A percentile compares a stretch with the other conserved stretches of the same genome.
phyloP scores from a whole-genome alignment of 2,888 invertebrate genomes.

The Clostera curtula region DNA sequence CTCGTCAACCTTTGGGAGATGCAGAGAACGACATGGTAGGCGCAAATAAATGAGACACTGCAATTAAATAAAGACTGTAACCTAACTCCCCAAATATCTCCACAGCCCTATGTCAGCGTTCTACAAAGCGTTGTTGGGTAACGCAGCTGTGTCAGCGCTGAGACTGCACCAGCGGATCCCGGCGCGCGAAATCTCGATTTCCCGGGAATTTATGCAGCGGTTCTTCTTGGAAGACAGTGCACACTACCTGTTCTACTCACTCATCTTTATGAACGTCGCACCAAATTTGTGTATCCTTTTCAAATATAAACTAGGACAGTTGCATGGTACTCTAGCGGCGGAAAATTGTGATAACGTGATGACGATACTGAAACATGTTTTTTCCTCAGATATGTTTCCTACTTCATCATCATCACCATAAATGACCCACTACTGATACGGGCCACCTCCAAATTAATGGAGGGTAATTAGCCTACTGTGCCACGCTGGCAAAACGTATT shows the following conservation, averaged over 20 bases:
- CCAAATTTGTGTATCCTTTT: constrained; percentile 92
- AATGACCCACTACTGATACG: no score
- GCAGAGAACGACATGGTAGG: no score
- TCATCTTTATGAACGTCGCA: constrained; percentile 93
- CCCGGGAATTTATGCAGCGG: constrained; percentile 85
- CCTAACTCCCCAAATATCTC: no score
- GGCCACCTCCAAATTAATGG: no score
- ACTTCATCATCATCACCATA: no score
- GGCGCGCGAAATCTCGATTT: constrained; percentile 80
- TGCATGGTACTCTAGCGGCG: constrained; percentile 3
- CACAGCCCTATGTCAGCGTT: constrained; percentile 79
- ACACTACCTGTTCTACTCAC: constrained; percentile 96
- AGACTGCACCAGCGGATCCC: constrained; percentile 96
- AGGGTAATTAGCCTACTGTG: no score
- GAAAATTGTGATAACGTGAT: background rate
- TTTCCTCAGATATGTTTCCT: background rate
- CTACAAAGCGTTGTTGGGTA: constrained; percentile 92
- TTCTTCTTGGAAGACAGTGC: constrained; percentile 94
- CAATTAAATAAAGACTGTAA: no score
- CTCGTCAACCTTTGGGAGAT: no score
- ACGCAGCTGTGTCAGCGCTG: constrained; percentile 96
- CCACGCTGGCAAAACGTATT: no score
- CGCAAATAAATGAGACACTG: no score
- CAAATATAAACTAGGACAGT: constrained; percentile 5
- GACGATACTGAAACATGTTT: background rate